Base-by-base conservation (phyloP, 2,888 invertebrate genomes). In the Brenthis hecate region DNA sequence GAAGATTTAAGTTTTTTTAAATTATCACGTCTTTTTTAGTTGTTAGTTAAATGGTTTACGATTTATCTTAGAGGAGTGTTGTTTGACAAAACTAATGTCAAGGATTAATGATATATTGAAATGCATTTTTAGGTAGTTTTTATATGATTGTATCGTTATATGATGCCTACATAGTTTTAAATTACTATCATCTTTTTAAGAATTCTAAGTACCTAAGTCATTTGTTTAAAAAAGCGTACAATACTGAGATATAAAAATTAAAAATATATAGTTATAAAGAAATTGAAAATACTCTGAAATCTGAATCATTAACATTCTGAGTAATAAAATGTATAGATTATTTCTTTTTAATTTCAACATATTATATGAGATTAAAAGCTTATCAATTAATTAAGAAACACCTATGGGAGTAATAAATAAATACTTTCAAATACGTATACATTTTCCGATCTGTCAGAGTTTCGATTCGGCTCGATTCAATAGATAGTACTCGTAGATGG, bases 321-420 rank as follows among this genome's bases (percentile, higher is more conserved):
- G 50, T n/a, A 60, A 48, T 28, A 28, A 28, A 48, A 16, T 47
- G 48, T 13, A 28, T 5, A 48, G 48, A 48, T 48, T 48, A 47
- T 60, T 60, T 48, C 23, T 60, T 48, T n/a, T 48, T 23, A 48
- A 58, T 58, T 48, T 60, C 48, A 11, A 60, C 19, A 32, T 23
- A 43, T 14, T 23, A 43, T 14, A 3, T 23, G 19, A 58, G 58
- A 60, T 60, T 56, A 56, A n/a, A 60, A 60, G 58, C 48, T 60
- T 28, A 57, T 65, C 50, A 57, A 36, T 57, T 65, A 65, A 57
- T 65, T 53, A 65, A 47, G 19, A 65, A 19, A 19, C 56, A 65
- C 50, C 32, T 65, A 65, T 56, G 32, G 32, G 32, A 13, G 56
- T 23, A 43, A 54, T 60, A 53, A 60, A 66, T 66, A 32, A 53